Evolutionary conservation across 2,113 vertebrate species (phyloP), one percentile per base, ranked within the genome.

Genomic region (Serilophus lunatus): DNA sequence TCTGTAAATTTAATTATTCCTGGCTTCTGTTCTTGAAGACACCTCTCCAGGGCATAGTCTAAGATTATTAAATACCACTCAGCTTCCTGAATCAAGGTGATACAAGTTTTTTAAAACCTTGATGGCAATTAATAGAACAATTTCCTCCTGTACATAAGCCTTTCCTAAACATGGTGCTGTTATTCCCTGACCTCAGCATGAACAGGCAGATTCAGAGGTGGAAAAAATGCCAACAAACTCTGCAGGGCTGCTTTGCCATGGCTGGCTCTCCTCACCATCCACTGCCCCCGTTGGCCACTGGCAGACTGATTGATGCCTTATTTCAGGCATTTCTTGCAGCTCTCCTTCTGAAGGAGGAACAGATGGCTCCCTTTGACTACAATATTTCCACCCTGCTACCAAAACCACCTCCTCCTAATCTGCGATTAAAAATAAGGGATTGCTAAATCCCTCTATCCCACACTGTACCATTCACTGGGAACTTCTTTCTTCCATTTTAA

Each of bases 1-100:
- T 82, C 76, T 29, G 76, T 92, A 96, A 95, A 94, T 96, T 69
- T 88, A 96, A 97, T 97, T 96, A 92, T 93, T 95, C 50, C 83
- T 95, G 90, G 90, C 76, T 94, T 93, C 86, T 93, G 56, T 77
- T 95, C 88, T 87, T 54, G 40, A 60, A 96, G 53, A 74, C 42
- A 38, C 53, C 70, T 95, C 92, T 91, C 92, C 71, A 59, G 94
- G 88, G 90, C 74, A 93, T 18, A 82, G 63, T 93, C 57, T 61
- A 28, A 77, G 44, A 94, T 61, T 83, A 79, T 26, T 93, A 83
- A 95, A 92, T 31, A 84, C 35, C 54, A 65, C 50, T 68, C 1
- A 0, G 59, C 74, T 91, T 81, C 90, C 83, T 86, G 71, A 59
- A 94, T 95, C 86, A 88, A 94, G 83, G 86, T 76, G 66, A 79